A percentile compares a stretch with the other conserved stretches of the same genome.
phyloP scores from a whole-genome alignment of 2,113 vertebrate species.

The Heptranchias perlo region DNA sequence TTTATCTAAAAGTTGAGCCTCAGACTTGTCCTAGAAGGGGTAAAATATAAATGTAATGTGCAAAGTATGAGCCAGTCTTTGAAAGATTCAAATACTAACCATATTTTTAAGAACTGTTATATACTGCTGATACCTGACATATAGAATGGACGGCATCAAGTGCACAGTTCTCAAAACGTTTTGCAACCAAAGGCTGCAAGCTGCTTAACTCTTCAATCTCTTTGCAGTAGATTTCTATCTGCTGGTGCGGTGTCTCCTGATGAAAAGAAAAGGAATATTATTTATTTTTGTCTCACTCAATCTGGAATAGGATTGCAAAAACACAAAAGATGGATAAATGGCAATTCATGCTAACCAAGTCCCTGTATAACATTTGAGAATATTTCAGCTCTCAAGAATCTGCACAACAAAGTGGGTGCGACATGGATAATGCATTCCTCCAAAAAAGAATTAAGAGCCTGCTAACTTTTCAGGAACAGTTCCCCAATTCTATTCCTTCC shows the following conservation, averaged over 20 bases:
- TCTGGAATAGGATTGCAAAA: background rate
- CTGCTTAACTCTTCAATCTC: accelerated
- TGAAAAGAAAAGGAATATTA: background rate
- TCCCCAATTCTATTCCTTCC: background rate
- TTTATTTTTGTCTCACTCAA: background rate
- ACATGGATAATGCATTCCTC: background rate
- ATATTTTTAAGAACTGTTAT: background rate
- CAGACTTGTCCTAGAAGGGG: constrained; percentile 52
- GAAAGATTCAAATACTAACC: background rate
- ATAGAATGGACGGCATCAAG: constrained; percentile 67
- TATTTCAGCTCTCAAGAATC: background rate
- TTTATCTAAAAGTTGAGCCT: constrained; percentile 52
- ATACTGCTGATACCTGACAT: constrained; percentile 67
- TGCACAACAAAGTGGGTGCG: background rate
- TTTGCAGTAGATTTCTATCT: constrained; percentile 65
- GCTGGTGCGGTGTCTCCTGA: constrained; percentile 60
- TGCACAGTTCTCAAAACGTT: constrained; percentile 67
- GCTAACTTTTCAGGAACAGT: background rate
- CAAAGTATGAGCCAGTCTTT: background rate
- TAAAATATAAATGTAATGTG: background rate
- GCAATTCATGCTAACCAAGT: background rate
- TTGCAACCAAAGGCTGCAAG: constrained; percentile 51
- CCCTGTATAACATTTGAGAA: background rate
- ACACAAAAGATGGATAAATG: background rate
- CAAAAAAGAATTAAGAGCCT: background rate